phyloP scores from a whole-genome alignment of 2,888 invertebrate genomes.

The Lasioglossum pauxillum region DNA sequence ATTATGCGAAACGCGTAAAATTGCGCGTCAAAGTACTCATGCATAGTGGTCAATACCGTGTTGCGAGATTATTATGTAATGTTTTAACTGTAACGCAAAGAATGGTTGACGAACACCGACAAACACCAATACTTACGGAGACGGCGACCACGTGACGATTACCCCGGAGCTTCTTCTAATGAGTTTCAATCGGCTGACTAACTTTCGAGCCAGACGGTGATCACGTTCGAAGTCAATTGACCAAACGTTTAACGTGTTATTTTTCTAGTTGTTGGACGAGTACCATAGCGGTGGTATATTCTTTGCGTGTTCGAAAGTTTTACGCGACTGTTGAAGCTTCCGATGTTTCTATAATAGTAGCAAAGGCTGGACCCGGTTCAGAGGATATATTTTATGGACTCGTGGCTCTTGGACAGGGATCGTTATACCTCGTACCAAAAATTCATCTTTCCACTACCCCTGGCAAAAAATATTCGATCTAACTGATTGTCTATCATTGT shows the following conservation, averaged over 20 bases:
- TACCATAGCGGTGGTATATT: conserved; percentile 32
- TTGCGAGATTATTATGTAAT: conserved; percentile 64
- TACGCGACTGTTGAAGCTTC: conserved; percentile 48
- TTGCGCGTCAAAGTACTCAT: conserved; percentile 63
- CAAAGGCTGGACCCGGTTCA: neutral
- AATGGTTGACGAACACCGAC: neutral
- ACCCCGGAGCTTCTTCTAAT: conserved; percentile 39
- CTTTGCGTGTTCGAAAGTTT: conserved; percentile 49
- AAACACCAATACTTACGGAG: neutral
- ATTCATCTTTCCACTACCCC: neutral
- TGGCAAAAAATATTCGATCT: neutral
- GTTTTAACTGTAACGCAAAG: conserved; percentile 54
- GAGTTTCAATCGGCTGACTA: conserved; percentile 25
- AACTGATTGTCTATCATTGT: neutral
- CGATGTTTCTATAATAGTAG: conserved; percentile 37
- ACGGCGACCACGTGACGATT: conserved; percentile 33
- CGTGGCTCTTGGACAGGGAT: conserved; percentile 33
- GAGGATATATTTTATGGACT: conserved; percentile 6
- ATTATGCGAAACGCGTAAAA: conserved; percentile 22
- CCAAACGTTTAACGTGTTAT: conserved; percentile 30
- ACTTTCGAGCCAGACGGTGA: neutral
- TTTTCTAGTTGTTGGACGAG: conserved; percentile 45
- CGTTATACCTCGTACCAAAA: neutral
- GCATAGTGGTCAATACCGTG: conserved; percentile 69
- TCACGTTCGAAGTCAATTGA: conserved; percentile 24